These are phyloP conservation scores for Leptinotarsa juncta DNA, from an alignment of 2,888 invertebrate species.

Conservation along the genomic window DNA sequence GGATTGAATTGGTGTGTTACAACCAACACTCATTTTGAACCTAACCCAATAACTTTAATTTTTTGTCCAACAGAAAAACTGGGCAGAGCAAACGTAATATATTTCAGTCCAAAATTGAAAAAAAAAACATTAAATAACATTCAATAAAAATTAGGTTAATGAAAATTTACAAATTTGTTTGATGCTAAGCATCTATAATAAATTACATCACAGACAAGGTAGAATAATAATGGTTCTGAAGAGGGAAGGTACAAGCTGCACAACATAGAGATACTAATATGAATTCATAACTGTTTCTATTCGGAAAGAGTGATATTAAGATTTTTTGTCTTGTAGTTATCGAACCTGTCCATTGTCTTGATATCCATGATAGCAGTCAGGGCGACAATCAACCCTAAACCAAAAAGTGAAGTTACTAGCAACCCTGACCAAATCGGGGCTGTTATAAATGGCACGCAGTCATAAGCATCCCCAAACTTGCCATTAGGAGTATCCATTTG, in stretches of 20 bases:
- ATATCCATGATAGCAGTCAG: constrained; percentile 78
- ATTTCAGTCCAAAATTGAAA: neutral
- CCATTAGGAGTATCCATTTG: constrained; percentile 63
- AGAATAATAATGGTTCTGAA: constrained; percentile 2
- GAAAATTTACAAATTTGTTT: neutral
- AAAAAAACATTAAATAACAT: neutral
- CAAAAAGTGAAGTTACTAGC: constrained; percentile 73
- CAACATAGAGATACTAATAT: constrained; percentile 8
- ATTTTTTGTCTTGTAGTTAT: constrained; percentile 84
- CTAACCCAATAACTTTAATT: too few species aligned
- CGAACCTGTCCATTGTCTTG: constrained; percentile 85
- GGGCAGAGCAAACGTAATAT: neutral
- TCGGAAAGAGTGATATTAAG: constrained; percentile 70
- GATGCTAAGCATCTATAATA: constrained; percentile 3
- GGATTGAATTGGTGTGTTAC: too few species aligned
- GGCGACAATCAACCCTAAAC: constrained; percentile 74
- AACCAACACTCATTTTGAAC: too few species aligned
- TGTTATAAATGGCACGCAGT: constrained; percentile 81
- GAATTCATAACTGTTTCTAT: constrained; percentile 37
- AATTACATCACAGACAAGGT: constrained; percentile 25
- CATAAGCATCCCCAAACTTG: constrained; percentile 72
- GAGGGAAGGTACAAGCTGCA: constrained; percentile 17
- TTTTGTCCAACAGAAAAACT: neutral
- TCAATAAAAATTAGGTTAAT: neutral
- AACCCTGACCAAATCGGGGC: constrained; percentile 81